phyloP scores from a whole-genome alignment of 2,797 vertebrate genomes.

The Denticeps clupeoides region DNA sequence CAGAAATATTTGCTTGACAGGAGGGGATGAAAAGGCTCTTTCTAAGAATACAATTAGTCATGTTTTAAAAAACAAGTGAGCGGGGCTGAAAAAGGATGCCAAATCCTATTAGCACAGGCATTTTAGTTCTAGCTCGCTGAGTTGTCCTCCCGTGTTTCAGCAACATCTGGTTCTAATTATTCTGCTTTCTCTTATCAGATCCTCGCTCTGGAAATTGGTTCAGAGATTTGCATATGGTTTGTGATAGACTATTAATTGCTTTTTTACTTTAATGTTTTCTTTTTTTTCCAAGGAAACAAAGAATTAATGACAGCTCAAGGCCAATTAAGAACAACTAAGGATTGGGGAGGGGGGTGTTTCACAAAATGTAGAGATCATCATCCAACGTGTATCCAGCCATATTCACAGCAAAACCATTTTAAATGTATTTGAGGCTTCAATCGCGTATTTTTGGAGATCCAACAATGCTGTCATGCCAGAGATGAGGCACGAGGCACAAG shows the following conservation, averaged over 20 bases:
- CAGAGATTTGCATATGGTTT: slow-evolving; percentile 57
- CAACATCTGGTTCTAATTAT: slow-evolving; percentile 70
- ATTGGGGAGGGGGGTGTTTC: background rate
- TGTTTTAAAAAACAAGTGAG: slow-evolving; percentile 22
- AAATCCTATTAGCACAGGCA: slow-evolving; percentile 55
- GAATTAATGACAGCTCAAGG: slow-evolving; percentile 59
- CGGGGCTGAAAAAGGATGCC: slow-evolving; percentile 35
- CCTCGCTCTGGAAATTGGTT: slow-evolving; percentile 40
- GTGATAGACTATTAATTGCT: slow-evolving; percentile 61
- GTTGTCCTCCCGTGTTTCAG: slow-evolving; percentile 51
- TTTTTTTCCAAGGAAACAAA: slow-evolving; percentile 47
- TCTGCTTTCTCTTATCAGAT: slow-evolving; percentile 56
- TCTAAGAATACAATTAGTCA: background rate
- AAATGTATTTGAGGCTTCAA: no score
- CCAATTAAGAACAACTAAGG: slow-evolving; percentile 56
- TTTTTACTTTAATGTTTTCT: slow-evolving; percentile 32
- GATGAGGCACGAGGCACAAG: no score
- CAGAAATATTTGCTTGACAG: background rate
- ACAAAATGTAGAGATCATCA: background rate
- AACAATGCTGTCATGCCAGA: no score
- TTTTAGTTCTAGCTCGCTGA: slow-evolving; percentile 66
- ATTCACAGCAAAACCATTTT: no score
- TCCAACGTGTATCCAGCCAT: no score
- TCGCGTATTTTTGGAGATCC: no score
- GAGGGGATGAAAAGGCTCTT: background rate